Percentiles rank a stretch among this genome's conserved stretches.
Evolutionary conservation across 2,888 invertebrate species (phyloP).

Genomic region (Xestoiulus laeticollis): DNA sequence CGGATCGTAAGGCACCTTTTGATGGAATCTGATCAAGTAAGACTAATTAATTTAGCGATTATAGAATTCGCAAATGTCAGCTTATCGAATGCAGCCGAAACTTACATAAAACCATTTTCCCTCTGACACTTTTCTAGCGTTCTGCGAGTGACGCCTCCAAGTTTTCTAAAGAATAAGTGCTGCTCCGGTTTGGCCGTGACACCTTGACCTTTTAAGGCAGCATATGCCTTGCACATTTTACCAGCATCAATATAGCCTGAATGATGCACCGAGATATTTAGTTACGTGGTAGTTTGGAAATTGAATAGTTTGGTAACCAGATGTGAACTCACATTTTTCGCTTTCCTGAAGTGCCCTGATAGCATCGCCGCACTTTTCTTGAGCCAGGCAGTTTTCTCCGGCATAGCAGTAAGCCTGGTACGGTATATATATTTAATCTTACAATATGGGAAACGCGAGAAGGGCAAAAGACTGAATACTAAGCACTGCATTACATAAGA

Average conservation of each 20-base stretch:
- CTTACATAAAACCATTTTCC: constrained; percentile 74
- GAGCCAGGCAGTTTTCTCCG: constrained; percentile 70
- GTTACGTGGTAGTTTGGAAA: neutral
- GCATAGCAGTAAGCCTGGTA: constrained; percentile 71
- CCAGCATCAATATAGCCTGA: constrained; percentile 67
- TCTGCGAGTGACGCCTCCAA: constrained; percentile 69
- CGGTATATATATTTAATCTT: neutral
- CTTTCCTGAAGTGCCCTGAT: constrained; percentile 71
- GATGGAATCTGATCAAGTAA: constrained; percentile 68
- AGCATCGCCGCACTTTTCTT: constrained; percentile 74
- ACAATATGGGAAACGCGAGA: neutral
- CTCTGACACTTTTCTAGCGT: constrained; percentile 73
- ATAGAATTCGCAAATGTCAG: neutral
- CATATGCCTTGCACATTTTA: constrained; percentile 69
- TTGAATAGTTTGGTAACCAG: neutral
- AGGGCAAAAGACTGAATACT: constrained; percentile 32
- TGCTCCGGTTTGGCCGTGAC: constrained; percentile 69
- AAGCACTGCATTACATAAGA: constrained; percentile 68
- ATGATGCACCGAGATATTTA: neutral
- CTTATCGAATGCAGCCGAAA: neutral
- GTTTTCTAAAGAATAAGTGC: constrained; percentile 71
- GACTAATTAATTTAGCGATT: neutral
- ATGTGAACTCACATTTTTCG: constrained; percentile 63
- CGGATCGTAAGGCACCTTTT: constrained; percentile 70
- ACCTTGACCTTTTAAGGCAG: constrained; percentile 69